Base-by-base conservation (phyloP, 2,113 vertebrate genomes). In the Forbesichthys papilliferus region DNA sequence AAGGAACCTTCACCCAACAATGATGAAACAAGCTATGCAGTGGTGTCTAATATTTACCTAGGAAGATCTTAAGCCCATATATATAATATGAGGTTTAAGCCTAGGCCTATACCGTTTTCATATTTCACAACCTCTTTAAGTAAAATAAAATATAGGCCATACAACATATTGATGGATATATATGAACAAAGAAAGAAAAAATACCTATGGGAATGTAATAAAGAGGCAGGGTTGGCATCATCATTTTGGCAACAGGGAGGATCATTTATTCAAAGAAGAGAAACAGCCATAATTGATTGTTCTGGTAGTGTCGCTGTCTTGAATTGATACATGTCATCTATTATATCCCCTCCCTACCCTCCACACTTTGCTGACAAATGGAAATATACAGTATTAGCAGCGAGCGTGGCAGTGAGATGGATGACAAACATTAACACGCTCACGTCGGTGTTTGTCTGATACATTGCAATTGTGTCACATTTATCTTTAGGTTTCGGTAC, bases 401-500 rank as follows among this genome's bases (percentile, higher is more conserved):
- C 59, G 66, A 52, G 61, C 67, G 73, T 82, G 51, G 68, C 71
- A 69, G 11, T 48, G 16, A 68, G 75, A 78, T 81, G 33, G 62
- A 86, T 86, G 54, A 48, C 68, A 67, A 70, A 75, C 70, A 83
- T 80, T 77, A 84, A 48, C 18, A 10, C 62, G 66, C 20, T 14
- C 16, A 62, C 57, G 54, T 64, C 52, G 49, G 18, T 61, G 53
- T 64, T 75, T 64, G 60, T 69, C 64, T 61, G 59, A 46, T 69
- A 61, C 55, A 60, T 71, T 71, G 61, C 56, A 77, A 61, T 16
- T 33, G 14, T 61, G 14, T 20, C 46, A 10, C 58, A 75, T 84
- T 79, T 18, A 61, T 82, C 79, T 68, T 51, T 53, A 48, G 3
- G 20, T 52, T 34, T 36, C 9, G n/a, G 20, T n/a, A 7, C 1